Evolutionary conservation across 2,888 invertebrate genomes (phyloP).

Genomic region (Latrodectus elegans): DNA sequence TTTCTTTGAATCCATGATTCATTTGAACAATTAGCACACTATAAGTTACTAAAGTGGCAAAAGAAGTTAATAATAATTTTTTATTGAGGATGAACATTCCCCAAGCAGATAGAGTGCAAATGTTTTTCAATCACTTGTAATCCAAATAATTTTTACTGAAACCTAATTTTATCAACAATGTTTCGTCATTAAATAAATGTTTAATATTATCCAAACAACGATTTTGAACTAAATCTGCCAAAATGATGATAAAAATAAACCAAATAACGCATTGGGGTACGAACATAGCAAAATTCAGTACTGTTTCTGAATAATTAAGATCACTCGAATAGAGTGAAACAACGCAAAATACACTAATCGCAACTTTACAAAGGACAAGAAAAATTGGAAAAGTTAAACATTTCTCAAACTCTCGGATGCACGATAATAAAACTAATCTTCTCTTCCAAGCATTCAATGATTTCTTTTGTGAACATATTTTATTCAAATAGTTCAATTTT

Average conservation of each 20-base stretch:
- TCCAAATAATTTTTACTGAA: constrained; percentile 1
- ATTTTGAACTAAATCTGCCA: not conserved
- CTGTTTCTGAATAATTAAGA: not conserved
- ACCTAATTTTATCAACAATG: not conserved
- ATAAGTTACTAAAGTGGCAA: constrained; percentile 23
- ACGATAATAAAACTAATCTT: not conserved
- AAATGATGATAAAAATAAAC: constrained; percentile 10
- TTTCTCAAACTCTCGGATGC: not conserved
- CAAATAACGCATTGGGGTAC: not conserved
- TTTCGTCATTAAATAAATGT: not conserved
- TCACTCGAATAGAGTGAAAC: constrained; percentile 8
- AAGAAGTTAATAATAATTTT: constrained; percentile 14
- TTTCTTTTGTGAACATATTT: not conserved
- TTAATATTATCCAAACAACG: not conserved
- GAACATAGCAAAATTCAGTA: not conserved
- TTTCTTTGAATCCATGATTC: not conserved
- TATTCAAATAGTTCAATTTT: not conserved
- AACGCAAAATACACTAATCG: not conserved
- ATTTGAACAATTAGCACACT: constrained; percentile 22
- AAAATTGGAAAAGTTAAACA: constrained; percentile 20
- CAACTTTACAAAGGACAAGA: constrained; percentile 3
- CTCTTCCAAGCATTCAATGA: not conserved
- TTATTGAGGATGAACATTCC: constrained; percentile 4
- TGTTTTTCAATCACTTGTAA: constrained; percentile 24
- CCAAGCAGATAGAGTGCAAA: constrained; percentile 27